Evolutionary conservation across 2,113 vertebrate genomes (phyloP).

Genomic region (Rhadina sibilatrix): DNA sequence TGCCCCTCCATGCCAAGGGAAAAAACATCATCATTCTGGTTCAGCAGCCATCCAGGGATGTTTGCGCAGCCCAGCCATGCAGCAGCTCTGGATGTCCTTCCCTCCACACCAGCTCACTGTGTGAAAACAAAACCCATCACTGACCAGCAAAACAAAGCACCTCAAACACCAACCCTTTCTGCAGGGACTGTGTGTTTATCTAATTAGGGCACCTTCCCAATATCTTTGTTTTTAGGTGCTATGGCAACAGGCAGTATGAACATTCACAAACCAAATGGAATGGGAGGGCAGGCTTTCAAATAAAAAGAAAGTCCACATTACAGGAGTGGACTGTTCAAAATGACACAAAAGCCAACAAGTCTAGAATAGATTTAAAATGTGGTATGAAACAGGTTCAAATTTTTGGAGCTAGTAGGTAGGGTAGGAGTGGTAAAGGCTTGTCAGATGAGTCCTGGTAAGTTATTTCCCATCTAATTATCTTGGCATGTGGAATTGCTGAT

Average conservation of each 20-base stretch:
- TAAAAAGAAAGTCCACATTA: background rate
- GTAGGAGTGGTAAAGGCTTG: background rate
- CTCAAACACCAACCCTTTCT: background rate
- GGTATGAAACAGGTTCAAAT: background rate
- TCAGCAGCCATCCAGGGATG: background rate
- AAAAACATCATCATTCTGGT: background rate
- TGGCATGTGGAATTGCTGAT: background rate
- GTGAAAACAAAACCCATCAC: background rate
- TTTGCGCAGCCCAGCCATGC: accelerated
- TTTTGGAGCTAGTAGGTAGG: background rate
- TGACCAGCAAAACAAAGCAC: background rate
- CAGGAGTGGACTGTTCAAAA: background rate
- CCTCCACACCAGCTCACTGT: accelerated
- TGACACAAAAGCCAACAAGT: accelerated
- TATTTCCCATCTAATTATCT: background rate
- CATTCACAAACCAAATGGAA: background rate
- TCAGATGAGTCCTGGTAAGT: background rate
- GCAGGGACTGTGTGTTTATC: background rate
- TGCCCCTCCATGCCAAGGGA: background rate
- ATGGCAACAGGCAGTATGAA: background rate
- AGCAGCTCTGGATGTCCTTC: accelerated
- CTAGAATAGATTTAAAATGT: background rate
- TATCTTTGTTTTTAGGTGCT: background rate
- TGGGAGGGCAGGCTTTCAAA: background rate
- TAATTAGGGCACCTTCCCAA: background rate